Base-by-base conservation (phyloP, 1,140 invertebrate genomes). In the Drosophila sproati region DNA sequence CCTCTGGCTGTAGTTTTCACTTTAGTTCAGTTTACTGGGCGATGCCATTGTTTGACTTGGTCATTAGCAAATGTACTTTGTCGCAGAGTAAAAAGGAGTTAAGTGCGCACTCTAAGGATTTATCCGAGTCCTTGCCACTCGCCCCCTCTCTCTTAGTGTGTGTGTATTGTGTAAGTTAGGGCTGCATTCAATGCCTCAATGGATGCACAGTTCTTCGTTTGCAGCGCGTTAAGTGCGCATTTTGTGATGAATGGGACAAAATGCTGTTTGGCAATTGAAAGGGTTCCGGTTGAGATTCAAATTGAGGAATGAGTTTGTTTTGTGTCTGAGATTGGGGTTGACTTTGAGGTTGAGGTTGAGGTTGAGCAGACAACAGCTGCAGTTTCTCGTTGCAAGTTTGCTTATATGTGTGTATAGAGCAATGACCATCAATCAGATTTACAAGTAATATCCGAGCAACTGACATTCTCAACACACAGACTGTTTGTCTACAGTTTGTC, bases 31-130 rank as follows among this genome's bases (percentile, higher is more conserved):
- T 68, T 82, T 72, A 64, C 62, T 52, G 59, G 60, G 41, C 43
- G 72, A 62, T 39, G 80, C 74, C 67, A 81, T 88, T 88, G 85
- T 88, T 88, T 88, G 85, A 88, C 85, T 88, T 89, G 85, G 85
- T 88, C 85, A 88, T 88, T 88, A 88, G 85, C 89, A 88, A 89
- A 88, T 89, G 85, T 88, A 88, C 85, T 89, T 88, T 88, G 83
- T 88, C 83, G 83, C 73, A 88, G 85, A 85, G 76, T 87, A 88
- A 87, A 87, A 87, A 87, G 83, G 83, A 87, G 83, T 87, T 87
- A 87, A 87, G 83, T 87, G 83, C 73, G 80, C 83, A 87, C 83
- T 87, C 83, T 87, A 87, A 87, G 83, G 83, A 87, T 87, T 87
- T 87, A 87, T 87, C 79, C 60, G 60, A 63, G 37, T 62, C 68